Conservation (phyloP, 23 tunicate species). For the Aplidium turbinatum region DNA sequence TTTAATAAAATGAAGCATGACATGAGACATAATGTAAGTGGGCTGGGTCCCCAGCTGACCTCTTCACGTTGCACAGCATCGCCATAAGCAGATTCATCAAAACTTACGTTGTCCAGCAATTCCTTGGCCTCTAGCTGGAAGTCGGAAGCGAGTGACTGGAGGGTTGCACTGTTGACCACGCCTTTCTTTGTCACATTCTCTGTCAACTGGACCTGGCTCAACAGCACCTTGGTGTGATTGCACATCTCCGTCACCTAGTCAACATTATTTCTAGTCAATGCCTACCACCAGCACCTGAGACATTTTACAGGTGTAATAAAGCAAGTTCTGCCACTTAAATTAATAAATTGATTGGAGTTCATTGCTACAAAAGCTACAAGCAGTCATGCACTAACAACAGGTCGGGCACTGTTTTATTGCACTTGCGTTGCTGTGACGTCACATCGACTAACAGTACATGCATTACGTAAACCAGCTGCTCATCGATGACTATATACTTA, state of each 20-base stretch:
- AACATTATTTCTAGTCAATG: too few relatives aligned
- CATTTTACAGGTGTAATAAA: too few relatives aligned
- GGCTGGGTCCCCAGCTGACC: neutral
- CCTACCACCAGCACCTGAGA: too few relatives aligned
- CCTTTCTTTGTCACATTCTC: constrained; percentile 10
- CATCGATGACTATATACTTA: too few relatives aligned
- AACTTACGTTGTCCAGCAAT: constrained; percentile 52
- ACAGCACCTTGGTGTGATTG: constrained; percentile 50
- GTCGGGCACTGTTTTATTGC: too few relatives aligned
- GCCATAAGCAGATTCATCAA: neutral
- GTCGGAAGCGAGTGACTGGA: constrained; percentile 11
- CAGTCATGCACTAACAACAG: too few relatives aligned
- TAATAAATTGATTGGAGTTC: too few relatives aligned
- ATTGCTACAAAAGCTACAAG: too few relatives aligned
- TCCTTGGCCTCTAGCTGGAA: constrained; percentile 53
- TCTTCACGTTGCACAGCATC: neutral
- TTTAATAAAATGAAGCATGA: neutral
- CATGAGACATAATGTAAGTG: neutral
- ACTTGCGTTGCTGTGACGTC: too few relatives aligned
- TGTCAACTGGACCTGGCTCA: constrained; percentile 26
- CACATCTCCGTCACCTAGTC: constrained; percentile 69
- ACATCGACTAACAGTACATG: too few relatives aligned
- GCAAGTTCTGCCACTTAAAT: too few relatives aligned
- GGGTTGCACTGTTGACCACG: constrained; percentile 17
- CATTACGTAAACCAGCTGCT: too few relatives aligned